phyloP scores from a whole-genome alignment of 2,888 invertebrate species.

The Cephus runcator region DNA sequence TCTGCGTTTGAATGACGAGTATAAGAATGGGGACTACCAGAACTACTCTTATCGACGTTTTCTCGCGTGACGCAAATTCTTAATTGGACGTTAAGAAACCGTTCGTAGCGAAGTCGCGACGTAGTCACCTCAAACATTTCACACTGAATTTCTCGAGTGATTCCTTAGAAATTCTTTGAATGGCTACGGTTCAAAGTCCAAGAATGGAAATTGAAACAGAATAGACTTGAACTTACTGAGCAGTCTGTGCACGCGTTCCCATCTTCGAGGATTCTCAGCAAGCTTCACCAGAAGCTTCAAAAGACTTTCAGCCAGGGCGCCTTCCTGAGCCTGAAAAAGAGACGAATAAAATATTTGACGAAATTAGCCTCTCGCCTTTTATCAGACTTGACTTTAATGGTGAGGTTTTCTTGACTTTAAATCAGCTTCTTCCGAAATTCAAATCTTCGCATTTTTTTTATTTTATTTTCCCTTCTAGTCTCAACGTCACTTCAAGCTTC shows the following conservation, averaged over 20 bases:
- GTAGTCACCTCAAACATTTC: background rate
- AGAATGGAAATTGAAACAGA: background rate
- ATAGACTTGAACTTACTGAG: constrained; percentile 50
- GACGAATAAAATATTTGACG: constrained; percentile 6
- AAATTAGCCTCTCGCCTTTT: background rate
- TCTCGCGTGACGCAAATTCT: background rate
- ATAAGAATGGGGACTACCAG: background rate
- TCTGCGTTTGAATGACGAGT: background rate
- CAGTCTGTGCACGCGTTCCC: constrained; percentile 50
- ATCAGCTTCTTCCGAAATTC: background rate
- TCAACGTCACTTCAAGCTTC: background rate
- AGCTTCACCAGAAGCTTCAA: constrained; percentile 52
- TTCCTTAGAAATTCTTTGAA: background rate
- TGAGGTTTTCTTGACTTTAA: background rate
- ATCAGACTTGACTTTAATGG: background rate
- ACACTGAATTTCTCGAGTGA: background rate
- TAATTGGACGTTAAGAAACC: background rate
- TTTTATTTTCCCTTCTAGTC: background rate
- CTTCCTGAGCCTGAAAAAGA: constrained; percentile 35
- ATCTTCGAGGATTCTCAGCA: constrained; percentile 50
- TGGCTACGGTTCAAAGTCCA: background rate
- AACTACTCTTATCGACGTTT: background rate
- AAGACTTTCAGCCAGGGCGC: constrained; percentile 42
- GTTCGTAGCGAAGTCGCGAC: background rate
- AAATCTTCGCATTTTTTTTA: background rate